Base-by-base conservation (phyloP, 2,888 invertebrate species). In the Dendrolimus houi region DNA sequence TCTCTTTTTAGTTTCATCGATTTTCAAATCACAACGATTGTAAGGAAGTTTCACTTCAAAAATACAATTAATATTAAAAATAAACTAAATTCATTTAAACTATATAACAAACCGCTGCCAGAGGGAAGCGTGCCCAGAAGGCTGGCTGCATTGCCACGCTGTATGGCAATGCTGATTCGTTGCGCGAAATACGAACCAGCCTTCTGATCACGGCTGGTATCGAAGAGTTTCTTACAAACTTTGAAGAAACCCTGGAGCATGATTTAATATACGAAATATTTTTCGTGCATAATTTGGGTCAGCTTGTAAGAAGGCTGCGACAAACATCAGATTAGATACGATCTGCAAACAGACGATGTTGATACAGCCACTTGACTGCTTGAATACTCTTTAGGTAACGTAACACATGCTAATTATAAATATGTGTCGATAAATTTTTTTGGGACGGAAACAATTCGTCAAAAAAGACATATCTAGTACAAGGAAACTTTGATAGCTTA, bases 241-340 rank as follows among this genome's bases (percentile, higher is more conserved):
- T 29, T 29, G 29, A 29, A 29, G 29, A 29, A 29, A 29, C 29
- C 29, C 29, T 59, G 40, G 52, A 54, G 12, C 59, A 66, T 9
- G 8, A 47, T 47, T 47, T 47, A 47, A 47, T 47, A 2, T 47
- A 47, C 47, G 47, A 47, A 47, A 47, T 10, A 47, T 47, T 10
- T 47, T 47, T 47, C 47, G 47, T 9, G 47, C 29, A 10, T n/a
- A 55, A 86, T 85, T 79, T 85, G 67, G 86, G 87, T 83, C 86
- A 81, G 71, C 62, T 72, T 61, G 73, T 67, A 70, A 80, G 79
- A 85, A 87, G 85, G 87, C 85, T 84, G 85, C 66, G 71, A 68
- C 75, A 83, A 82, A 84, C 79, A 85, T 14, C 58, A 74, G 86
- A 87, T 87, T 77, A 87, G 87, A 87, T 87, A 87, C 66, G 62